These are phyloP conservation scores for Acleris sparsana DNA, from an alignment of 2,888 invertebrate species.

Conservation along the genomic window DNA sequence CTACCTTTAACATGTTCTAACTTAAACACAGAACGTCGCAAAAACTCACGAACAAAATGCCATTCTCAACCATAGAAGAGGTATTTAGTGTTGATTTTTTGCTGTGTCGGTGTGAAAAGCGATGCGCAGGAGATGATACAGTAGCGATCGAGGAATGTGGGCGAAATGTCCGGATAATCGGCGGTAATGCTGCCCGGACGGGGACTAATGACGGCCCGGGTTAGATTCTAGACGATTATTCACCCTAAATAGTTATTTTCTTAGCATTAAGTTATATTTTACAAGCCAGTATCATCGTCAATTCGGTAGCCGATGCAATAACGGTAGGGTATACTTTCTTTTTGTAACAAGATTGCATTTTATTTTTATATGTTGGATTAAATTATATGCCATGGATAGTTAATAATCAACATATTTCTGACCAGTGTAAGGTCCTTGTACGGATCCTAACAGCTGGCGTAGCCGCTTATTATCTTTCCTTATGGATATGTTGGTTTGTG, in stretches of 20 bases:
- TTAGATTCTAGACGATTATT: slow-evolving; percentile 32
- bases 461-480: too few species aligned
- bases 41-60: not conserved
- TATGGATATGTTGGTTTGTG: too few species aligned
- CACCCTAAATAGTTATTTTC: not conserved
- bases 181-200: slow-evolving; percentile 40
- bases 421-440: too few species aligned
- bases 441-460: too few species aligned
- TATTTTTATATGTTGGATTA: too few species aligned
- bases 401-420: too few species aligned
- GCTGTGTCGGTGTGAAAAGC: slow-evolving; percentile 39
- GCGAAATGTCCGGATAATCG: slow-evolving; percentile 46
- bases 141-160: slow-evolving; percentile 45
- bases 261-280: too few species aligned
- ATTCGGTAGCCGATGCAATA: slow-evolving; percentile 19
- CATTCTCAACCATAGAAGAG: slow-evolving; percentile 13
- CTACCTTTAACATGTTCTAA: slow-evolving; percentile 65
- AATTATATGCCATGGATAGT: too few species aligned
- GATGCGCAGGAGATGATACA: slow-evolving; percentile 43
- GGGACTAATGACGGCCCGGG: slow-evolving; percentile 22
- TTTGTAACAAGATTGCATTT: not conserved
- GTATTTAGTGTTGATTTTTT: not conserved
- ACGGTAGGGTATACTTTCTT: slow-evolving; percentile 7
- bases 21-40: slow-evolving; percentile 40
- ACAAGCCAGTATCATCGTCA: too few species aligned